phyloP scores from a whole-genome alignment of 2,888 invertebrate genomes.

The Hoplodrina ambigua region DNA sequence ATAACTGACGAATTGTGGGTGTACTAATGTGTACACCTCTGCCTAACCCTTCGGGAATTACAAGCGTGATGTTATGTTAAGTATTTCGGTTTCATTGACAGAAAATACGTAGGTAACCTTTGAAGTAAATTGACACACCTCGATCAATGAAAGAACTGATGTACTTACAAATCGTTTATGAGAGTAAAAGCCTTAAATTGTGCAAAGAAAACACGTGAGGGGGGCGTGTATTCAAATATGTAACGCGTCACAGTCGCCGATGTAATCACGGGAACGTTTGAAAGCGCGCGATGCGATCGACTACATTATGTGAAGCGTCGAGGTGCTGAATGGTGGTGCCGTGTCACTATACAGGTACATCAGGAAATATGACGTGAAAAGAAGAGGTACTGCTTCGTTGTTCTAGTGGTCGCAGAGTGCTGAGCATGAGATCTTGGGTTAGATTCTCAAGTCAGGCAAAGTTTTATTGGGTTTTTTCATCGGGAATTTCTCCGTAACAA shows the following conservation, averaged over 20 bases:
- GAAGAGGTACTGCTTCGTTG: no score
- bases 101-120: no score
- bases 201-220: conserved; percentile 8
- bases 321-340: conserved; percentile 52
- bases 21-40: no score
- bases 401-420: no score
- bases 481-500: no score
- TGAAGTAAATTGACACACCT: not conserved
- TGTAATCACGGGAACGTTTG: conserved; percentile 52
- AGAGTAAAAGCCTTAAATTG: conserved; percentile 1
- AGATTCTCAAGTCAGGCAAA: no score
- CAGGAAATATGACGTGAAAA: not conserved
- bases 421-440: no score
- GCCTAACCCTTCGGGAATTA: no score
- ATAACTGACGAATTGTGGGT: no score
- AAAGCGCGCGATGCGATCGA: conserved; percentile 39
- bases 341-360: conserved; percentile 20
- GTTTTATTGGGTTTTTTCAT: no score
- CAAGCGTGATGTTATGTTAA: no score
- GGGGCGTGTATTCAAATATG: conserved; percentile 46
- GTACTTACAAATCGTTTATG: conserved; percentile 22
- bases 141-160: not conserved
- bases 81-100: no score
- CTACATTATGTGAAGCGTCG: conserved; percentile 40
- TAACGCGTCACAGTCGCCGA: conserved; percentile 25